Percentiles rank a stretch among this genome's conserved stretches.
phyloP scores from a whole-genome alignment of 2,113 vertebrate genomes.

The Mastomys natalensis region DNA sequence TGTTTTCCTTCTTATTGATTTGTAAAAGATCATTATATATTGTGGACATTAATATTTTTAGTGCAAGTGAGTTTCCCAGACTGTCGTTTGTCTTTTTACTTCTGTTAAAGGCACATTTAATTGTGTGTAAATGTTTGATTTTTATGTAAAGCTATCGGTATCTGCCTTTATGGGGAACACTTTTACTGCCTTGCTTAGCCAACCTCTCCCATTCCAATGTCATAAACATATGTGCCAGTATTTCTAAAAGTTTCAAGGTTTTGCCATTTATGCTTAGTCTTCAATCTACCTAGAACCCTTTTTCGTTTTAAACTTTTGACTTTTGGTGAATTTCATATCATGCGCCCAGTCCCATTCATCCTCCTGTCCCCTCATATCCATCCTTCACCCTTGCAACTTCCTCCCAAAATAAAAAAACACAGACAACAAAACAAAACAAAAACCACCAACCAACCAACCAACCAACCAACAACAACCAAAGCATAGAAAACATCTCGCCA shows the following conservation, averaged over 20 bases:
- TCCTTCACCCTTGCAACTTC: neutral
- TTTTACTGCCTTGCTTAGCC: neutral
- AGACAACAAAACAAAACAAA: neutral
- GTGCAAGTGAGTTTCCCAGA: neutral
- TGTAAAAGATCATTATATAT: constrained; percentile 16
- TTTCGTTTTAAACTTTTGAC: neutral
- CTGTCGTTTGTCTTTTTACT: neutral
- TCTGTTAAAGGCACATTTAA: neutral
- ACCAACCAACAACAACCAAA: neutral
- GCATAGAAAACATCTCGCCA: neutral
- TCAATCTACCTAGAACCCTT: neutral
- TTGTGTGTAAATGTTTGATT: constrained; percentile 1
- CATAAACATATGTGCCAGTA: neutral
- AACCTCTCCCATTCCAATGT: neutral
- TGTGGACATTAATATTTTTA: constrained; percentile 24
- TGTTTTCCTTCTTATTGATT: neutral
- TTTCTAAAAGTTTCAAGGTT: constrained; percentile 41
- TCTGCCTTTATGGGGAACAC: neutral
- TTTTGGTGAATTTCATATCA: neutral
- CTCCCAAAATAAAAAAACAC: neutral
- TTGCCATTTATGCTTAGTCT: neutral
- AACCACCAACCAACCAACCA: no score
- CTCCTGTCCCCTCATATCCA: neutral
- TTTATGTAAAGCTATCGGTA: neutral
- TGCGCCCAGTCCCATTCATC: neutral